phyloP scores from a whole-genome alignment of 1,140 invertebrate species.

The Probaryconus sp. region DNA sequence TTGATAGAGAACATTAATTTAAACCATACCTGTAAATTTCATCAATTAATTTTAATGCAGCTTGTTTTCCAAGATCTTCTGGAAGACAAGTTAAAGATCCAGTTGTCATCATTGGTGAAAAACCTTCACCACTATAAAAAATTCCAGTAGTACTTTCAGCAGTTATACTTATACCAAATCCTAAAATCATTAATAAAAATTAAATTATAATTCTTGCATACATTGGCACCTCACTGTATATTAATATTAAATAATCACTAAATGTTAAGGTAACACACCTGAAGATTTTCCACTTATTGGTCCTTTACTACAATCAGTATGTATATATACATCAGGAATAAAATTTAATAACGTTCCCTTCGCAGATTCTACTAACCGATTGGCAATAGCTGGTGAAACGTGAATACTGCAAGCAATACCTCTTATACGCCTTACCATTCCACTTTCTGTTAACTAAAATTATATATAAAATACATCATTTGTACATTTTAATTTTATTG shows the following conservation, averaged over 20 bases:
- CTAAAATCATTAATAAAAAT: constrained; percentile 65
- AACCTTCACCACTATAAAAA: constrained; percentile 85
- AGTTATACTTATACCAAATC: constrained; percentile 93
- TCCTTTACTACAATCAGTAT: constrained; percentile 88
- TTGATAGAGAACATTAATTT: no score
- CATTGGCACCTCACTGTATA: no score
- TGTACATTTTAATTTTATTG: constrained; percentile 73
- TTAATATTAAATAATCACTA: no score
- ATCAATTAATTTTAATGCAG: constrained; percentile 88
- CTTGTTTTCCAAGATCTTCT: constrained; percentile 93
- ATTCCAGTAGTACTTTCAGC: constrained; percentile 95
- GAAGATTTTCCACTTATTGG: constrained; percentile 90
- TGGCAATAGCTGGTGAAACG: constrained; percentile 94
- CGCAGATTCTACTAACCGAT: constrained; percentile 94
- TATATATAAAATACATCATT: constrained; percentile 70
- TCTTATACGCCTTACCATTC: constrained; percentile 95
- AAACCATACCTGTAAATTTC: constrained; percentile 87
- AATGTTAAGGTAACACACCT: constrained; percentile 66
- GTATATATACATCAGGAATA: constrained; percentile 96
- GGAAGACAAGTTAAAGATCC: constrained; percentile 82
- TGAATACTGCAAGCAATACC: constrained; percentile 92
- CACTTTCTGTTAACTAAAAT: constrained; percentile 85
- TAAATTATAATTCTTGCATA: no score
- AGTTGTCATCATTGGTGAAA: constrained; percentile 72
- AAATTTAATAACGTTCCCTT: constrained; percentile 95